These are phyloP conservation scores for Bactericera cockerelli DNA, from an alignment of 1,140 invertebrate genomes.

Conservation along the genomic window DNA sequence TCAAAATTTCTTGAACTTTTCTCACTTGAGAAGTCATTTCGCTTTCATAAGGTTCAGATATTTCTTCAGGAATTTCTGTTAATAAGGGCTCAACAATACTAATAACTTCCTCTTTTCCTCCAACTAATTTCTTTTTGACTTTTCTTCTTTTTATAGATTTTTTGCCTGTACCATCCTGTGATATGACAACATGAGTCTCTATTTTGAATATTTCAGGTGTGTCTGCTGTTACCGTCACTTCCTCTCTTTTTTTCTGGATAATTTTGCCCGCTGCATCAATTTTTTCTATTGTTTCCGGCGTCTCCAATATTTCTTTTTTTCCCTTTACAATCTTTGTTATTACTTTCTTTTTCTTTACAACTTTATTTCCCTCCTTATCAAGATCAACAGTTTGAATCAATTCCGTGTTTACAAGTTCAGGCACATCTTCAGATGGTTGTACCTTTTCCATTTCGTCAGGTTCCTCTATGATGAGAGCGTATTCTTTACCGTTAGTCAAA, in stretches of 20 bases:
- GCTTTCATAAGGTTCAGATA: background rate
- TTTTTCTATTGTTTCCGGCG: constrained; percentile 11
- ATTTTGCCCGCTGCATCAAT: background rate
- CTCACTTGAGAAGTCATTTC: background rate
- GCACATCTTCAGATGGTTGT: background rate
- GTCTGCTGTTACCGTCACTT: no score
- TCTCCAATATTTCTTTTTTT: constrained; percentile 7
- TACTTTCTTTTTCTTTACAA: background rate
- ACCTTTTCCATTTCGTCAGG: constrained; percentile 9
- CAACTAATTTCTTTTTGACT: background rate
- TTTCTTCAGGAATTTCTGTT: background rate
- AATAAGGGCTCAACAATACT: background rate
- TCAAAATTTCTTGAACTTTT: background rate
- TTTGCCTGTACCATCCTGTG: background rate
- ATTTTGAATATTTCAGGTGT: background rate
- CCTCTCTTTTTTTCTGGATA: background rate
- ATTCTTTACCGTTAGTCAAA: constrained; percentile 9
- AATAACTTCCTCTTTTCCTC: background rate
- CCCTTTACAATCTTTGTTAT: background rate
- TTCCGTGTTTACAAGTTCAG: background rate
- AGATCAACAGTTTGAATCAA: background rate
- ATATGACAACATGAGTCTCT: background rate
- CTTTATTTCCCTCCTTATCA: constrained; percentile 10
- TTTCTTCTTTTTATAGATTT: background rate
- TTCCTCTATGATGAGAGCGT: constrained; percentile 1